Conservation (phyloP, 2,888 invertebrate species). For the Lithophane socia region DNA sequence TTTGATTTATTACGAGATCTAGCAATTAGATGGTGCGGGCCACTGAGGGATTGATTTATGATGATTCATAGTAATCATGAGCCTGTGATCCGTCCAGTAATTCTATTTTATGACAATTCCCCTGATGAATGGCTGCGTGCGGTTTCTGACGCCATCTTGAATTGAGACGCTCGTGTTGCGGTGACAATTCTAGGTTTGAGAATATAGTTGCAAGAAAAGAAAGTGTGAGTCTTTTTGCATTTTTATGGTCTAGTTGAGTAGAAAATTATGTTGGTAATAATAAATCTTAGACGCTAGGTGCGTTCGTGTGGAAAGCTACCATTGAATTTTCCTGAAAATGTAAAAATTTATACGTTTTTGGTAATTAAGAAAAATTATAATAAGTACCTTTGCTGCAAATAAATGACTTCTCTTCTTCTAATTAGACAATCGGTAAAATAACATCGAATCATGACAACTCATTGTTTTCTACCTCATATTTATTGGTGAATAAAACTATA, state of each 20-base stretch:
- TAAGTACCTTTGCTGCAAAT: background rate
- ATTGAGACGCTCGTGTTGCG: constrained; percentile 75
- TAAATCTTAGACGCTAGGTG: background rate
- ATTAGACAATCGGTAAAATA: background rate
- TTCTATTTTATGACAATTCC: constrained; percentile 85
- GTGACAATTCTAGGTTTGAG: constrained; percentile 64
- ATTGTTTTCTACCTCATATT: background rate
- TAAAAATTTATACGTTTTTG: no score
- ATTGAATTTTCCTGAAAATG: background rate
- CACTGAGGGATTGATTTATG: constrained; percentile 88
- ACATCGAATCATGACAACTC: background rate
- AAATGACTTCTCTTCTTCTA: background rate
- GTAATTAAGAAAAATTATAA: no score
- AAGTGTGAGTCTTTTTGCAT: constrained; percentile 10
- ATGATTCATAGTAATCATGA: constrained; percentile 86
- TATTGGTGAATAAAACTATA: no score
- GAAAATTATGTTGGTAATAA: background rate
- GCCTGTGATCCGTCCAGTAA: constrained; percentile 83
- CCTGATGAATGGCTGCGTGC: constrained; percentile 81
- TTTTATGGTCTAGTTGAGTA: constrained; percentile 12
- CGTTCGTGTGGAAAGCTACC: background rate
- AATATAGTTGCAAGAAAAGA: constrained; percentile 46
- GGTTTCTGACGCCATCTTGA: constrained; percentile 83
- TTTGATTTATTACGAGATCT: constrained; percentile 87
- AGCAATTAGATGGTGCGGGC: constrained; percentile 88